A percentile compares a stretch with the other conserved stretches of the same genome.
phyloP scores from a whole-genome alignment of 2,888 invertebrate genomes.

The Meteorus colon region DNA sequence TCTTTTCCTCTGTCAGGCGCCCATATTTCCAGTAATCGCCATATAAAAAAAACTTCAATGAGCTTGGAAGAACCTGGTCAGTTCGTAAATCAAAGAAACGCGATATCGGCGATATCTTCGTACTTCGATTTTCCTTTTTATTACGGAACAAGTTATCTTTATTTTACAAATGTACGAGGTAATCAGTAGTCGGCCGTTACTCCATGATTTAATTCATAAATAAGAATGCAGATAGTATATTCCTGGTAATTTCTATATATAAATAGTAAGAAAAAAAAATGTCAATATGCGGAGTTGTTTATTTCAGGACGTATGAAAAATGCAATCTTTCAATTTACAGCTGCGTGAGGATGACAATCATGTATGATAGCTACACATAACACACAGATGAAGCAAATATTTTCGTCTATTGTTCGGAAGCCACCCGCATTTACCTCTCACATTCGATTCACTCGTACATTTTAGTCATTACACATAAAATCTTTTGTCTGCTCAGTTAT shows the following conservation, averaged over 20 bases:
- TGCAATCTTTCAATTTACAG: conserved; percentile 25
- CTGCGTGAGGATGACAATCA: conserved; percentile 17
- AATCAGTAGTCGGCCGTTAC: conserved; percentile 46
- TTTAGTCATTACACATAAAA: background rate
- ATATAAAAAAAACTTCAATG: conserved; percentile 33
- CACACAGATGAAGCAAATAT: background rate
- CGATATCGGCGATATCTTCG: background rate
- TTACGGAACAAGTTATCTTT: conserved; percentile 16
- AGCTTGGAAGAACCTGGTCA: conserved; percentile 25
- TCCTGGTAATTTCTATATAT: background rate
- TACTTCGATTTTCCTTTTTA: conserved; percentile 15
- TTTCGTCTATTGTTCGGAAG: conserved; percentile 27
- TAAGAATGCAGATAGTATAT: background rate
- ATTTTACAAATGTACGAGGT: conserved; percentile 50
- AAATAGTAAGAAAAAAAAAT: background rate
- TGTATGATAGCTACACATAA: background rate
- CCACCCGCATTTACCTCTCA: conserved; percentile 17
- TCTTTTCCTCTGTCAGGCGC: conserved; percentile 9
- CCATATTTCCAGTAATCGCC: background rate
- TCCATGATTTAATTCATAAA: background rate
- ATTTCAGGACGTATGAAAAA: conserved; percentile 15
- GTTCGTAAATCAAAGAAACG: background rate
- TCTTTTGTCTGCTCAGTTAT: background rate
- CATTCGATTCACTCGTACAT: conserved; percentile 5
- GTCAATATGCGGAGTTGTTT: background rate